Evolutionary conservation across 2,113 vertebrate species (phyloP), one percentile per base, ranked within the genome.

Genomic region (Corydoras sp.): DNA sequence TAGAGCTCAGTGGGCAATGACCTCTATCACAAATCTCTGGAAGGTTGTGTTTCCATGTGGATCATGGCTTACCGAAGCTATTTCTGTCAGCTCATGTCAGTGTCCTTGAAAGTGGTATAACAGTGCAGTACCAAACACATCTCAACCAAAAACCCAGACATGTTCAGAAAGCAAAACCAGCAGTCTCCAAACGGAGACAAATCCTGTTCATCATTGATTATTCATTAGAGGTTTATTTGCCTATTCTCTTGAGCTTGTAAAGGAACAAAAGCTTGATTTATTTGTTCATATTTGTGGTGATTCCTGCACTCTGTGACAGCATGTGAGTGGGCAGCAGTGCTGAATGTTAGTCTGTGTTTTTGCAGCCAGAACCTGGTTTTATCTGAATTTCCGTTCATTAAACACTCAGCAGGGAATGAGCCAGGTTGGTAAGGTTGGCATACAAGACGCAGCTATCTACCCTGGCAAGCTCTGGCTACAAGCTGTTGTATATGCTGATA

Each of bases 321-420:
- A 80, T 84, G 81, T 85, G 87, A 81, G 85, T 79, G 79, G 81
- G 78, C 78, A 78, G 82, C 72, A 72, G 59, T 65, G 65, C 76
- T 73, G 73, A 73, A 72, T 75, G 71, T 77, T 73, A 71, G 72
- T 71, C 58, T 69, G 49, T 31, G 29, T 24, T 31, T 43, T 59
- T 60, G 71, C 53, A 70, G 58, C 51, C 49, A 65, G 73, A 10
- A 74, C 56, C 15, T 62, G 43, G 75, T 82, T 60, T 64, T 71
- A 73, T 76, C 83, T 81, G 74, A 73, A 77, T 88, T 84, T 85
- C 83, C 68, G 79, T 75, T 83, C 84, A 81, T 85, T 83, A 83
- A 70, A 79, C 11, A 69, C 74, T 75, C 63, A 68, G 75, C 71
- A 77, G 51, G 79, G 68, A 86, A 83, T 74, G 78, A 78, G 60